Evolutionary conservation across 2,113 vertebrate genomes (phyloP).

Genomic region (human): GRCh38 chr18:38519501-38520000

Average conservation of each 20-base stretch:
- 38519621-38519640: neutral
- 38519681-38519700: conserved; percentile 13
- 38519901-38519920: neutral
- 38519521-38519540: neutral
- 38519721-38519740: neutral
- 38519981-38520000: neutral
- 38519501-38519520: neutral
- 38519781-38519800: neutral
- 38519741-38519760: neutral
- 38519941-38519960: neutral
- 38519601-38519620: neutral
- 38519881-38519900: neutral
- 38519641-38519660: neutral
- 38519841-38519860: conserved; percentile 30
- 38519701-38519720: neutral
- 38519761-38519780: neutral
- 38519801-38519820: neutral
- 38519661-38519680: neutral
- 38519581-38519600: neutral
- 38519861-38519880: neutral
- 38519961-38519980: neutral
- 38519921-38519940: neutral
- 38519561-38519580: neutral
- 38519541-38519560: neutral
- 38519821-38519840: neutral